A percentile compares a stretch with the other conserved stretches of the same genome.
phyloP scores from a whole-genome alignment of 2,113 vertebrate species.

The Ptyas mucosa region DNA sequence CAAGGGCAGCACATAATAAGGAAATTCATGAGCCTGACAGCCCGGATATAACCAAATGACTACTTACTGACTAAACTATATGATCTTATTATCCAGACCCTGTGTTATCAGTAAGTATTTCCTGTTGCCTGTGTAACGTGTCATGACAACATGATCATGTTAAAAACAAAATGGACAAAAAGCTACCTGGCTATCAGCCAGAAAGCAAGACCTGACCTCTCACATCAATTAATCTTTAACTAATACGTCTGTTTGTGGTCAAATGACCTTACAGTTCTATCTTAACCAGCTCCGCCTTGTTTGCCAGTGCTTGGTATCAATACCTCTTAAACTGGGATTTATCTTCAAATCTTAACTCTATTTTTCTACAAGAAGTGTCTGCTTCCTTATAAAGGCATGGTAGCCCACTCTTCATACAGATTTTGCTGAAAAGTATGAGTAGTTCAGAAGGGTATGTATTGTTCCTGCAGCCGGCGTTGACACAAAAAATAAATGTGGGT shows the following conservation, averaged over 20 bases:
- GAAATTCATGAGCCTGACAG: not conserved
- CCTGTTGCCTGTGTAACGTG: not conserved
- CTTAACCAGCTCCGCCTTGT: slow-evolving; percentile 11
- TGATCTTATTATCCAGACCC: not conserved
- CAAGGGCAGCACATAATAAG: not conserved
- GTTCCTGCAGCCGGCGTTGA: not conserved
- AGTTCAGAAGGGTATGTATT: not conserved
- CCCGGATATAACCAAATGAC: not conserved
- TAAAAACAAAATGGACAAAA: not conserved
- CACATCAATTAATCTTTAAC: not conserved
- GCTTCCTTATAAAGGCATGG: not conserved
- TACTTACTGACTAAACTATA: not conserved
- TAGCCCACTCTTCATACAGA: not conserved
- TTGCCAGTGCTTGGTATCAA: not conserved
- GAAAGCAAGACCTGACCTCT: not conserved
- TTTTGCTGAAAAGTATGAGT: not conserved
- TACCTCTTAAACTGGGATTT: not conserved
- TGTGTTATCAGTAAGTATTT: not conserved
- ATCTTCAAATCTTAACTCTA: not conserved
- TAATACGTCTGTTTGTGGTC: not conserved
- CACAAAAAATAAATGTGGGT: not conserved
- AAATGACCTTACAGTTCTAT: not conserved
- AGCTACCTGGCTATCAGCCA: not conserved
- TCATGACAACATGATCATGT: not conserved
- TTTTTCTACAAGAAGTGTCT: slow-evolving; percentile 15